These are phyloP conservation scores for Chrysolina oricalcia DNA, from an alignment of 2,888 invertebrate species.

Conservation along the genomic window DNA sequence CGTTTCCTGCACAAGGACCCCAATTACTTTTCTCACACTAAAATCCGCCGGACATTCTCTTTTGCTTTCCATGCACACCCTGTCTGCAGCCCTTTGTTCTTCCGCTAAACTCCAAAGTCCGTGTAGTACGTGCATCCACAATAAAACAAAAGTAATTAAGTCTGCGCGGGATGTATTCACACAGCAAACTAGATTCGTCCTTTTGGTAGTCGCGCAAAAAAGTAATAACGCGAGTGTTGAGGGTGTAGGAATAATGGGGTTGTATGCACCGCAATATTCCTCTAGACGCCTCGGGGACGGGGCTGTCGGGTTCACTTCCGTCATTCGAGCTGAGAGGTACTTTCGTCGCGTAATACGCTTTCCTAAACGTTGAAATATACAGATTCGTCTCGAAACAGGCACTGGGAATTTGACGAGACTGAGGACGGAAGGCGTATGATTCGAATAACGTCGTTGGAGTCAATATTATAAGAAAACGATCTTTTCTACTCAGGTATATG, in stretches of 20 bases:
- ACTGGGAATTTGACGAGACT: neutral
- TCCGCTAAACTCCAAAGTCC: conserved; percentile 45
- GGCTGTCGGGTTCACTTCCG: conserved; percentile 36
- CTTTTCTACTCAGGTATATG: no score
- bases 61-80: conserved; percentile 4
- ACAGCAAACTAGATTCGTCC: conserved; percentile 51
- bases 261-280: conserved; percentile 49
- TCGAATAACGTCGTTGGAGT: no score
- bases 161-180: conserved; percentile 49
- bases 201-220: conserved; percentile 48
- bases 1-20: neutral
- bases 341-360: conserved; percentile 15
- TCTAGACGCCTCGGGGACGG: conserved; percentile 44
- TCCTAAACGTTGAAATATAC: conserved; percentile 22
- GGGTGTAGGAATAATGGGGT: conserved; percentile 51
- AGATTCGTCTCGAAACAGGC: neutral
- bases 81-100: conserved; percentile 25
- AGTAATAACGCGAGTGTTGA: conserved; percentile 52
- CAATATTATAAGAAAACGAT: neutral
- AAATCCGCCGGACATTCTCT: neutral
- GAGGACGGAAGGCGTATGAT: neutral
- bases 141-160: conserved; percentile 54
- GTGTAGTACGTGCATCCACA: conserved; percentile 49
- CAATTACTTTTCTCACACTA: conserved; percentile 17
- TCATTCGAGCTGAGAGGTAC: conserved; percentile 33